phyloP scores from a whole-genome alignment of 2,888 invertebrate species.

The Xestia rhomboidea region DNA sequence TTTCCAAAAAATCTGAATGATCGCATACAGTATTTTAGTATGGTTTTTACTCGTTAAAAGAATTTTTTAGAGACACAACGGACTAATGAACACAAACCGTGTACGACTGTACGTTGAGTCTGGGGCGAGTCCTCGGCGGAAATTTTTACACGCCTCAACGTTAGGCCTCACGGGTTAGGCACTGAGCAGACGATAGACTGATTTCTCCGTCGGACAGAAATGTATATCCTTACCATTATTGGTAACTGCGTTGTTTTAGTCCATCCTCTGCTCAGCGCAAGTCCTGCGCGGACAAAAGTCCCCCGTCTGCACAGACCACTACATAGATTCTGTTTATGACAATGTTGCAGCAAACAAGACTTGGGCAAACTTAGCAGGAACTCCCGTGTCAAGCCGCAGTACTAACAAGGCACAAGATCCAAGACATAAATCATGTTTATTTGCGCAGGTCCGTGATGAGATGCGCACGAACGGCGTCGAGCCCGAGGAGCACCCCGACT shows the following conservation, averaged over 20 bases:
- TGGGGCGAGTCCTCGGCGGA: neutral
- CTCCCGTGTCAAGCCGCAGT: neutral
- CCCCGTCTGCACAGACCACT: no score
- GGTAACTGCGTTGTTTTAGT: neutral
- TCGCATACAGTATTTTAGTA: no score
- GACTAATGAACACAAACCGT: no score
- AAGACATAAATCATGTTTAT: constrained; percentile 37
- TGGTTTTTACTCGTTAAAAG: no score
- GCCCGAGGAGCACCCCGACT: constrained; percentile 91
- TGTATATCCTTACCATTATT: neutral
- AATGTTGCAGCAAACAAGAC: constrained; percentile 1
- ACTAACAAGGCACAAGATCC: constrained; percentile 4
- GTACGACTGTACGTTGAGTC: neutral
- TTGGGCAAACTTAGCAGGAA: constrained; percentile 6
- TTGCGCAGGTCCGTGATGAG: constrained; percentile 90
- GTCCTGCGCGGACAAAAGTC: neutral
- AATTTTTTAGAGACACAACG: no score
- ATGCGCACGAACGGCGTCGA: constrained; percentile 91
- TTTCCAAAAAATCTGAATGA: no score
- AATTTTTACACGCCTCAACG: neutral
- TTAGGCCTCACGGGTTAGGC: neutral
- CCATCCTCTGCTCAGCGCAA: neutral
- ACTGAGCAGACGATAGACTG: neutral
- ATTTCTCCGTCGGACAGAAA: neutral
- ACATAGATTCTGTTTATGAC: neutral